A percentile compares a stretch with the other conserved stretches of the same genome.
These are phyloP conservation scores for Tenthredo mesomela DNA, from an alignment of 2,888 invertebrate genomes.

Conservation along the genomic window DNA sequence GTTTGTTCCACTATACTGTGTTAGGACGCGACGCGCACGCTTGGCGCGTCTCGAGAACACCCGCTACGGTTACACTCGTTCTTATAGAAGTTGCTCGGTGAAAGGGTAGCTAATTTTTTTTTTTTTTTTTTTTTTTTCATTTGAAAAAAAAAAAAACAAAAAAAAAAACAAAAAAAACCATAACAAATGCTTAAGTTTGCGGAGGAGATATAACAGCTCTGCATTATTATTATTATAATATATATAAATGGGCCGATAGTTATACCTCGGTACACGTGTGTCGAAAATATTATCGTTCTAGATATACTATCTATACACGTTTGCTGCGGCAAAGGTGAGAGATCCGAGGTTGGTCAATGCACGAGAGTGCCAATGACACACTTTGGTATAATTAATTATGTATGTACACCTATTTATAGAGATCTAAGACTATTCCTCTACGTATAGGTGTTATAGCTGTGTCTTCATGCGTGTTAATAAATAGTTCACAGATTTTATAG, in stretches of 20 bases:
- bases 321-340: neutral
- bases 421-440: neutral
- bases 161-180: too few species aligned
- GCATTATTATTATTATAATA: too few species aligned
- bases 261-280: neutral
- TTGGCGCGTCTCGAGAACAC: slow-evolving; percentile 4
- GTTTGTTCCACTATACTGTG: slow-evolving; percentile 14
- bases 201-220: too few species aligned
- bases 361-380: slow-evolving; percentile 27
- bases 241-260: too few species aligned
- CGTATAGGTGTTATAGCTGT: neutral
- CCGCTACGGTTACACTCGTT: neutral
- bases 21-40: neutral
- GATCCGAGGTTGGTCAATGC: neutral
- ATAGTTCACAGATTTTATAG: neutral
- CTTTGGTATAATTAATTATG: slow-evolving; percentile 26
- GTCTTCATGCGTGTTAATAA: neutral
- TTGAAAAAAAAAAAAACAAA: too few species aligned
- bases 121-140: neutral
- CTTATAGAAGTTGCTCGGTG: neutral
- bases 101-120: neutral
- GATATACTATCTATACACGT: too few species aligned
- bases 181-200: too few species aligned
- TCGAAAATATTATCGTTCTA: neutral
- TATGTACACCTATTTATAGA: slow-evolving; percentile 8